phyloP scores from a whole-genome alignment of 2,888 invertebrate genomes.

The Bimastos eiseni region DNA sequence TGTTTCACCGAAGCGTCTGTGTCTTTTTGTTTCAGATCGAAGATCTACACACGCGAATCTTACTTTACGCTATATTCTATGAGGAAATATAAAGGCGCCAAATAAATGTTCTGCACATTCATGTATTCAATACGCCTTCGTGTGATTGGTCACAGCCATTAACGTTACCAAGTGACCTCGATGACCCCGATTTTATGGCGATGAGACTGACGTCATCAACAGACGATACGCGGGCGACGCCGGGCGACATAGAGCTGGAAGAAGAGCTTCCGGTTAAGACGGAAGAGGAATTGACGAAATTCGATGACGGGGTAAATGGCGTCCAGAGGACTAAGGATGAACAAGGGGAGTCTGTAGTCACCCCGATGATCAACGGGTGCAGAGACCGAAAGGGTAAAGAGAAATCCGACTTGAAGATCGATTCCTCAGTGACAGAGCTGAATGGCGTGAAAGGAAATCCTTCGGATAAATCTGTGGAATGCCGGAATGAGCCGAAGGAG shows the following conservation, averaged over 20 bases:
- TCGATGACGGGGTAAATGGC: neutral
- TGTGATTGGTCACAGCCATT: neutral
- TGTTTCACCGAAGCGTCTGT: neutral
- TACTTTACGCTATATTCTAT: neutral
- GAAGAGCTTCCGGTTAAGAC: neutral
- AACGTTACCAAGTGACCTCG: neutral
- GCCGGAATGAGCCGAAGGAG: constrained; percentile 5
- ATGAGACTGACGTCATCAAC: neutral
- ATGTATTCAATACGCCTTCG: neutral
- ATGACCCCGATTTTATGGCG: neutral
- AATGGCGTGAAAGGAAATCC: neutral
- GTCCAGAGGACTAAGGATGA: neutral
- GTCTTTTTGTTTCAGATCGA: neutral
- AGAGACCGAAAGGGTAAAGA: constrained; percentile 3
- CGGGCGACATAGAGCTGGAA: neutral
- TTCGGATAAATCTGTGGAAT: neutral
- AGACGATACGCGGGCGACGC: neutral
- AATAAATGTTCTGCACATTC: neutral
- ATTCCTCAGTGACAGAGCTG: neutral
- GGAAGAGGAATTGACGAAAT: neutral
- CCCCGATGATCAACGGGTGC: neutral
- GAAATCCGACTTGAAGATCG: neutral
- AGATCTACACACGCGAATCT: neutral
- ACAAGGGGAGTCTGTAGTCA: neutral
- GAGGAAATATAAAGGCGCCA: neutral